Evolutionary conservation across 2,888 invertebrate genomes (phyloP).

Genomic region (Tenthredo distinguenda): DNA sequence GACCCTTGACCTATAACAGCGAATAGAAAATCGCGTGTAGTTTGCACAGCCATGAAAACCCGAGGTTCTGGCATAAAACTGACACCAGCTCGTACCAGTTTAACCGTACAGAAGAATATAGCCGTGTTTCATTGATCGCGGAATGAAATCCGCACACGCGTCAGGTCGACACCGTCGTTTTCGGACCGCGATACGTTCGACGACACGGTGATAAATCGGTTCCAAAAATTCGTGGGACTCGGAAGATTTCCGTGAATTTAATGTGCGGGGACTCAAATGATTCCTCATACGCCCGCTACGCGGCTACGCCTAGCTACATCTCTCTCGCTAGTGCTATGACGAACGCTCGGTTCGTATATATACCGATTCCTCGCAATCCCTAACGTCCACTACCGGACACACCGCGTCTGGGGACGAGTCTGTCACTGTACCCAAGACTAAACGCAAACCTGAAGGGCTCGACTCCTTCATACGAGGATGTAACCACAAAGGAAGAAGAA

Average conservation of each 20-base stretch:
- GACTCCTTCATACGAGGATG: too few species aligned
- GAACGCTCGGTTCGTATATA: too few species aligned
- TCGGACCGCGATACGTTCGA: not conserved
- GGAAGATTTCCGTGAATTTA: not conserved
- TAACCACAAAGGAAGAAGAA: too few species aligned
- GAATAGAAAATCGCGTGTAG: slow-evolving; percentile 38
- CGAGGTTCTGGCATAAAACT: not conserved
- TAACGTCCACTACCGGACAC: too few species aligned
- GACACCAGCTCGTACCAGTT: slow-evolving; percentile 25
- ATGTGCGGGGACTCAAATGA: too few species aligned
- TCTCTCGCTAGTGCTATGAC: too few species aligned
- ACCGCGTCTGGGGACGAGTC: too few species aligned
- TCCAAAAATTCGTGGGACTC: not conserved
- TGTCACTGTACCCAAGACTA: too few species aligned
- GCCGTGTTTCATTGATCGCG: slow-evolving; percentile 40
- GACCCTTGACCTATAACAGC: slow-evolving; percentile 23
- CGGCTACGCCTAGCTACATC: too few species aligned
- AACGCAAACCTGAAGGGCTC: too few species aligned
- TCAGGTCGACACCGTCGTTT: not conserved
- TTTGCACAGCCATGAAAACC: not conserved
- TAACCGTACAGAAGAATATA: not conserved
- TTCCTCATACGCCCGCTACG: too few species aligned
- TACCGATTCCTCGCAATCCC: too few species aligned
- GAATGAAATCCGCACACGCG: not conserved
- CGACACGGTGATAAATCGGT: not conserved